Percentiles rank a stretch among this genome's conserved stretches.
Evolutionary conservation across 2,797 vertebrate species (phyloP).

Genomic region (Hoplostethus mediterraneus): DNA sequence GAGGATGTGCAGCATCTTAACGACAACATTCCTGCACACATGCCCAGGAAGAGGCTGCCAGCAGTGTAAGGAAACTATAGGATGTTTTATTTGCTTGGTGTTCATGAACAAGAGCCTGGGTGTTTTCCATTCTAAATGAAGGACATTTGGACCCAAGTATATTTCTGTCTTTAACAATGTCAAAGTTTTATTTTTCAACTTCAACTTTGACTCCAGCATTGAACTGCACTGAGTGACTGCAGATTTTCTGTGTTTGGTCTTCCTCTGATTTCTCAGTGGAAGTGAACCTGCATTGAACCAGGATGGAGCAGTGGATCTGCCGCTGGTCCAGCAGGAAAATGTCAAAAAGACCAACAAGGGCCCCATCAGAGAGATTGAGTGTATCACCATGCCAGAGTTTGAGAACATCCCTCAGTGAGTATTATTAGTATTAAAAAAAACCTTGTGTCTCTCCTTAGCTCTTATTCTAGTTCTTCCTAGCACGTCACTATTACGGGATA

Average conservation of each 20-base stretch:
- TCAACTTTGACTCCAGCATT: not conserved
- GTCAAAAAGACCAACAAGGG: slow-evolving; percentile 60
- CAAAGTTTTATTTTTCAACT: not conserved
- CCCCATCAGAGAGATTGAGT: slow-evolving; percentile 72
- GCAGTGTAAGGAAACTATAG: slow-evolving; percentile 48
- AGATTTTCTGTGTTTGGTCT: not conserved
- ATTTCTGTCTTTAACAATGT: not conserved
- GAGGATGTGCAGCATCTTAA: slow-evolving; percentile 72
- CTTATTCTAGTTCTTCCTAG: too few species aligned
- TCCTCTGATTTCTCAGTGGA: slow-evolving; percentile 36
- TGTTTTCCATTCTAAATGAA: too few species aligned
- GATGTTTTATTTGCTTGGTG: not conserved
- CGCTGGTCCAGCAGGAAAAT: slow-evolving; percentile 32
- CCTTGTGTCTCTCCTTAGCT: too few species aligned
- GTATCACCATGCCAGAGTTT: slow-evolving; percentile 80
- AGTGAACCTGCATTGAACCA: slow-evolving; percentile 41
- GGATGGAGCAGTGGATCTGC: slow-evolving; percentile 35
- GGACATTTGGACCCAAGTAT: too few species aligned
- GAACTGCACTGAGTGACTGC: not conserved
- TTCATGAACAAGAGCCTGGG: too few species aligned
- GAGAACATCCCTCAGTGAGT: slow-evolving; percentile 85
- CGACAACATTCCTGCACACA: slow-evolving; percentile 78
- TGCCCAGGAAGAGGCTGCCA: slow-evolving; percentile 69
- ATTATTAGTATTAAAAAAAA: too few species aligned
- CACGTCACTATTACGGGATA: too few species aligned